Evolutionary conservation across 2,797 vertebrate species (phyloP), one percentile per base, ranked within the genome.

Genomic region (Benthosema pterotum): DNA sequence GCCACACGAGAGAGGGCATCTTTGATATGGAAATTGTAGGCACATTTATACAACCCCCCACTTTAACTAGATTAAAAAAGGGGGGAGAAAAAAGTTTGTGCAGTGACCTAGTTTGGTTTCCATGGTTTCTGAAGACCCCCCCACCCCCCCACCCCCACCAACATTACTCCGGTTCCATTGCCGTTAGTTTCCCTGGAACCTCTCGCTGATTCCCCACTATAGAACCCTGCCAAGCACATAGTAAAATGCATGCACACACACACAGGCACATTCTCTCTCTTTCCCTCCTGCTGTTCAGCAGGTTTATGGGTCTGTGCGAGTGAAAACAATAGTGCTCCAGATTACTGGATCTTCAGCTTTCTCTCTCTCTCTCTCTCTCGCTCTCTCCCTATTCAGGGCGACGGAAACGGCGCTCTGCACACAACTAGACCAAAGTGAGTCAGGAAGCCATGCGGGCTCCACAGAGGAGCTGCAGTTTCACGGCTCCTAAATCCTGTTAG

Each of bases 51-150:
- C 84, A 85, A 88, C 84, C 76, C 75, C 85, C 72, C 75, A 80
- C 78, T 79, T 87, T 84, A 90, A 91, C 86, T 82, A 86, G 82
- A 89, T 87, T 62, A 74, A 72, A 82, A 87, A 82, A 73, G 65
- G 75, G 79, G 65, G 59, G 54, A 60, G 65, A 63, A 77, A n/a
- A 82, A 87, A 88, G 89, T 90, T 91, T 85, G 77, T 86, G 80
- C 80, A 71, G 80, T 93, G 92, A 92, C 92, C 92, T 88, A 91
- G 80, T 92, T 93, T 82, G 86, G 92, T 94, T 94, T 90, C 89
- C 89, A 92, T 92, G 90, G 91, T 92, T 92, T 91, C 90, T 81
- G 71, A 82, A 68, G 69, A 86, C 77, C 64, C 45, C 57, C 60
- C 63, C 69, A 64, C 53, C 54, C 18, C 13, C 57, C 8, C 42